Evolutionary conservation across 2,888 invertebrate genomes (phyloP), one percentile per base, ranked within the genome.

Genomic region (Spisula subtruncata): DNA sequence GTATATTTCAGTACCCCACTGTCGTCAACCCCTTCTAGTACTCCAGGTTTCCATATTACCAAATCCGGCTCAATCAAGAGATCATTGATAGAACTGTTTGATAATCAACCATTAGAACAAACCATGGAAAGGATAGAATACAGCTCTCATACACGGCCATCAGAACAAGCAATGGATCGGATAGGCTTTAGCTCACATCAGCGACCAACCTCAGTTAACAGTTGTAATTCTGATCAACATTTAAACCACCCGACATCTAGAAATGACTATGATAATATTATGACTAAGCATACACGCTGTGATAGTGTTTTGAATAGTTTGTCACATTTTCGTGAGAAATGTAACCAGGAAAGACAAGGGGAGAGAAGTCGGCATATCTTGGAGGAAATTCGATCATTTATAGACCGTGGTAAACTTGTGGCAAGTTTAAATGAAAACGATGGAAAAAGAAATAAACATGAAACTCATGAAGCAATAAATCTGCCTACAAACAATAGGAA

Each of bases 1-100:
- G 51, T 51, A 51, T 12, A 66, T 92, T 89, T 83, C 83, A 93
- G 93, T 88, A 92, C 93, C 29, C 94, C 91, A n/a, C 86, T 92
- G 20, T 92, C 92, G 25, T 91, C 89, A 18, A 94, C 93, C 0
- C 93, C 91, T 6, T 91, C 91, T 4, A 86, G 90, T 60, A 86
- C 86, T 20, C 91, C 87, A 29, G 41, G 88, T 41, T 90, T 89
- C 10, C 87, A 35, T 71, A 82, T 86, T 0, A 85, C 82, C 1
- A 85, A 56, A 41, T 89, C 92, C 14, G 91, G 87, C 14, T 92
- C 90, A 2, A 87, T 92, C 12, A 92, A 93, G 85, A 92, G 93
- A 79, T 91, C 91, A 29, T 86, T 94, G 35, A 66, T 91, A 20
- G 91, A 92, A 20, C 87, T 91, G 46, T 92, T 90, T 46, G 35